phyloP scores from a whole-genome alignment of 1,140 invertebrate species.

The Bombyx mori region ASM3026992v2 NC_085111.1:14657501-14658000 shows the following conservation, averaged over 20 bases:
- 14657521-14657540: no score
- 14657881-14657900: background rate
- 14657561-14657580: no score
- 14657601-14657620: slow-evolving; percentile 51
- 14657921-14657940: no score
- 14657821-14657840: slow-evolving; percentile 58
- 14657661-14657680: slow-evolving; percentile 57
- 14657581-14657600: slow-evolving; percentile 11
- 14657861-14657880: slow-evolving; percentile 46
- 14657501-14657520: background rate
- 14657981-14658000: no score
- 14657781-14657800: slow-evolving; percentile 50
- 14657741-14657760: slow-evolving; percentile 42
- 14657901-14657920: no score
- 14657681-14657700: slow-evolving; percentile 60
- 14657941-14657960: no score
- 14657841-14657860: slow-evolving; percentile 56
- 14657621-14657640: slow-evolving; percentile 27
- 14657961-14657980: no score
- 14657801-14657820: slow-evolving; percentile 61
- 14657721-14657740: slow-evolving; percentile 43
- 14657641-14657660: slow-evolving; percentile 57
- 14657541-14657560: no score
- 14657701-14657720: slow-evolving; percentile 57
- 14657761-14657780: slow-evolving; percentile 50